These are phyloP conservation scores for Urechis unicinctus DNA, from an alignment of 2,888 invertebrate genomes.

Conservation along the genomic window DNA sequence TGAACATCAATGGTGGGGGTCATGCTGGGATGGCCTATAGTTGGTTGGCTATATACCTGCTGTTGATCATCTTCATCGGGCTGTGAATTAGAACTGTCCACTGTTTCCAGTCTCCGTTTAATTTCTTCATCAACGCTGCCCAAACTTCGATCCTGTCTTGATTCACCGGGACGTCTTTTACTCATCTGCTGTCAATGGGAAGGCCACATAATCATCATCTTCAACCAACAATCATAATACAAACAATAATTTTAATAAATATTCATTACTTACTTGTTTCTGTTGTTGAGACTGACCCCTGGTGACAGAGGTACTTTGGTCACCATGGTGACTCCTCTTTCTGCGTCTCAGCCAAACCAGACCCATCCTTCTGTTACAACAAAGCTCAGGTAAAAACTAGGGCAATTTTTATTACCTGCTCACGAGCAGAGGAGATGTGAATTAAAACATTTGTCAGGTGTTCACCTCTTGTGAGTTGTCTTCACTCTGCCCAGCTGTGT, in stretches of 20 bases:
- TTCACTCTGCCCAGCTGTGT: slow-evolving; percentile 27
- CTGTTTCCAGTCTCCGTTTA: too few species aligned
- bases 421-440: neutral
- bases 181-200: neutral
- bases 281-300: slow-evolving; percentile 24
- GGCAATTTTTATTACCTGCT: too few species aligned
- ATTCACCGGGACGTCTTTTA: slow-evolving; percentile 4
- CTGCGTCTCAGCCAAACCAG: slow-evolving; percentile 54
- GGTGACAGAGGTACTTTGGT: slow-evolving; percentile 26
- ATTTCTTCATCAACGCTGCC: too few species aligned
- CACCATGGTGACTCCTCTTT: slow-evolving; percentile 42
- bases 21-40: too few species aligned
- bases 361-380: slow-evolving; percentile 33
- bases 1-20: too few species aligned
- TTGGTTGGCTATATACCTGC: too few species aligned
- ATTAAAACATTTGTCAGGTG: too few species aligned
- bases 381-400: too few species aligned
- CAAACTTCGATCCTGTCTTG: slow-evolving; percentile 30
- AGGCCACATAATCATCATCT: too few species aligned
- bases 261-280: slow-evolving; percentile 26
- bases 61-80: too few species aligned
- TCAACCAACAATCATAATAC: neutral
- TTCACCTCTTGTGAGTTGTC: slow-evolving; percentile 1
- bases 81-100: too few species aligned
- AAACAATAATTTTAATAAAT: neutral